A percentile compares a stretch with the other conserved stretches of the same genome.
These are phyloP conservation scores for Osmerus eperlanus DNA, from an alignment of 2,113 vertebrate genomes.

Conservation along the genomic window DNA sequence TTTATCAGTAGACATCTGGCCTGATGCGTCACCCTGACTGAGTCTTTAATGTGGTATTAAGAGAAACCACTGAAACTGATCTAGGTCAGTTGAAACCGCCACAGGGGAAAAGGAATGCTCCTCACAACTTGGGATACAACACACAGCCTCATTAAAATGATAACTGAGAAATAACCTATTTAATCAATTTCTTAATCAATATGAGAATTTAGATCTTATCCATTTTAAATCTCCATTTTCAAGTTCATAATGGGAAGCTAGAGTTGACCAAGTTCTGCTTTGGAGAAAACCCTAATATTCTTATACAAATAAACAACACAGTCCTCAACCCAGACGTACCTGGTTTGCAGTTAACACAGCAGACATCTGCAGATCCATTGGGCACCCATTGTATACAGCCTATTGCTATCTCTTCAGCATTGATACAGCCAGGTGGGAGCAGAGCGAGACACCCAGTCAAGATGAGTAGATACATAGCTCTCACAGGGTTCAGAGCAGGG, in stretches of 20 bases:
- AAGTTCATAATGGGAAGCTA: too few species aligned
- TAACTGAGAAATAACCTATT: not conserved
- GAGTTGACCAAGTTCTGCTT: too few species aligned
- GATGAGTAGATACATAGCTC: not conserved
- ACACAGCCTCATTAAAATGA: not conserved
- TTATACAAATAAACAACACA: too few species aligned
- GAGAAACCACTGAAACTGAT: slow-evolving; percentile 60
- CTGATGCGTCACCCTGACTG: not conserved
- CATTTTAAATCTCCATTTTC: too few species aligned
- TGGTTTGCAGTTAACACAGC: slow-evolving; percentile 34
- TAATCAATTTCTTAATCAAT: not conserved
- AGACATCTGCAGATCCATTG: rapidly evolving
- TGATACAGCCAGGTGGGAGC: not conserved
- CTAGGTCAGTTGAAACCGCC: slow-evolving; percentile 32
- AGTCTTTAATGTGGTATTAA: slow-evolving; percentile 52
- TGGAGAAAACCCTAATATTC: too few species aligned
- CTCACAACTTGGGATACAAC: slow-evolving; percentile 21
- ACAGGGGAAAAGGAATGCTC: slow-evolving; percentile 6
- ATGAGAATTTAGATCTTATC: not conserved
- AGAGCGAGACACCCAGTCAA: not conserved
- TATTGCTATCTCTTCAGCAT: rapidly evolving
- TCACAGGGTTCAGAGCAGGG: too few species aligned
- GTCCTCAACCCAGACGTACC: slow-evolving; percentile 45
- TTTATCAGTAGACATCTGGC: not conserved
- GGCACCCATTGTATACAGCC: slow-evolving; percentile 42